These are phyloP conservation scores for Kryptolebias ocellatus DNA, from an alignment of 2,797 vertebrate species.

Conservation along the genomic window DNA sequence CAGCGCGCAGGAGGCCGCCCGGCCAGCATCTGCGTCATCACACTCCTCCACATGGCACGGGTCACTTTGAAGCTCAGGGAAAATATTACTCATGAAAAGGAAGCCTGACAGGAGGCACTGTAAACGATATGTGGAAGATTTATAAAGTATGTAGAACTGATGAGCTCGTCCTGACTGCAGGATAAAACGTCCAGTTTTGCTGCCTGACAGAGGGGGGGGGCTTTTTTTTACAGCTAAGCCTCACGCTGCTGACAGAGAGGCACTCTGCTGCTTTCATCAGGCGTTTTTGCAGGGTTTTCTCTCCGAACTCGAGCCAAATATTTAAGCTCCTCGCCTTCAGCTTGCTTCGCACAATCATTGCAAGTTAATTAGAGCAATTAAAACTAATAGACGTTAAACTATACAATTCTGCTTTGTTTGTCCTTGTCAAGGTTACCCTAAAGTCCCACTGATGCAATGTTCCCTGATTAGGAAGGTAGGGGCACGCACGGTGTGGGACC, in stretches of 20 bases:
- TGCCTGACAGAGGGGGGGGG: conserved; percentile 22
- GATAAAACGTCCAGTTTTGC: conserved; percentile 20
- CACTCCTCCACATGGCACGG: conserved; percentile 52
- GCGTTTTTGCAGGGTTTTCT: conserved; percentile 19
- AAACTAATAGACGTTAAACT: neutral
- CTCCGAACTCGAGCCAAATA: conserved; percentile 37
- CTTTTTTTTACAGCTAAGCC: conserved; percentile 18
- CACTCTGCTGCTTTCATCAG: conserved; percentile 34
- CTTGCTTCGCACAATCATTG: neutral
- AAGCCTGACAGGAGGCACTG: conserved; percentile 15
- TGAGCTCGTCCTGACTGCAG: conserved; percentile 21
- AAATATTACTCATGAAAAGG: conserved; percentile 41
- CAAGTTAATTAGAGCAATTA: neutral
- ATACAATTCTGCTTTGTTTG: conserved; percentile 29
- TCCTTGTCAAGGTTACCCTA: conserved; percentile 77
- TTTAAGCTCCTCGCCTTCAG: neutral
- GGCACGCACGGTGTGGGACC: conserved; percentile 34
- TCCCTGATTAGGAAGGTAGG: conserved; percentile 41
- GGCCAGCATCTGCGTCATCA: conserved; percentile 70
- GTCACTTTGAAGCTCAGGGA: conserved; percentile 58
- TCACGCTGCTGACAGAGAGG: conserved; percentile 43
- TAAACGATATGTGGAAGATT: conserved; percentile 37
- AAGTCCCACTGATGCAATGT: conserved; percentile 57
- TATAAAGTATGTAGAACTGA: conserved; percentile 23
- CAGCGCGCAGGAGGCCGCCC: conserved; percentile 47